These are phyloP conservation scores for Melanogrammus aeglefinus DNA, from an alignment of 2,797 vertebrate genomes.

Conservation along the genomic window DNA sequence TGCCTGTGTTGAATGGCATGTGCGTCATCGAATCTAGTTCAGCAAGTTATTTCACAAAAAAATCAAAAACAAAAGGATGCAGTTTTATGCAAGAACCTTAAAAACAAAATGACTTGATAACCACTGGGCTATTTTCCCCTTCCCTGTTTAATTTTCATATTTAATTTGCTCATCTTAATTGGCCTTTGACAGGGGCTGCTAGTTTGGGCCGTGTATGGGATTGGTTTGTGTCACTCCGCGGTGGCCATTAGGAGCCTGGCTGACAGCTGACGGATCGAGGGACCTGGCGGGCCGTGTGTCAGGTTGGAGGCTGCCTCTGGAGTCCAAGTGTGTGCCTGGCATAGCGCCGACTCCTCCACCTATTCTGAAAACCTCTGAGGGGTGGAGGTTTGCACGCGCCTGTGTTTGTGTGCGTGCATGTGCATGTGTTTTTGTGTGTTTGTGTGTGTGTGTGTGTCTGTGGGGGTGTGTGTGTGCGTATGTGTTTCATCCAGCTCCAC, in stretches of 20 bases:
- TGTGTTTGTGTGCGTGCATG: no score
- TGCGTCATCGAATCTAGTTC: neutral
- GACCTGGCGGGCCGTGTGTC: neutral
- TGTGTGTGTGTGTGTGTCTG: no score
- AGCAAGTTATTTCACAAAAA: neutral
- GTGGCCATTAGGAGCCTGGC: constrained; percentile 17
- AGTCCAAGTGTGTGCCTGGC: neutral
- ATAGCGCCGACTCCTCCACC: neutral
- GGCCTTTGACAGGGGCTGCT: constrained; percentile 43
- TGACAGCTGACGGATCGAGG: constrained; percentile 13
- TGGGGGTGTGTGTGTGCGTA: no score
- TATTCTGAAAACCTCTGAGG: neutral
- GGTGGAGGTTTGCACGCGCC: neutral
- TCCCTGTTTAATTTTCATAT: constrained; percentile 39
- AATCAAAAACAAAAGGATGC: neutral
- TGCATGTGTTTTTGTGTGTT: no score
- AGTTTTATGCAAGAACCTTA: neutral
- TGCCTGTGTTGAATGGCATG: no score
- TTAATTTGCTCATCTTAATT: constrained; percentile 47
- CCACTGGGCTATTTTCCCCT: constrained; percentile 13
- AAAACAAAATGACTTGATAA: neutral
- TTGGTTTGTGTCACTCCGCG: constrained; percentile 17
- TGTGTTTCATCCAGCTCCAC: neutral
- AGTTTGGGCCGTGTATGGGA: constrained; percentile 41
- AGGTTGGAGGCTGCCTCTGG: neutral